Evolutionary conservation across 2,888 invertebrate genomes (phyloP).

Genomic region (Prosapia bicincta): DNA sequence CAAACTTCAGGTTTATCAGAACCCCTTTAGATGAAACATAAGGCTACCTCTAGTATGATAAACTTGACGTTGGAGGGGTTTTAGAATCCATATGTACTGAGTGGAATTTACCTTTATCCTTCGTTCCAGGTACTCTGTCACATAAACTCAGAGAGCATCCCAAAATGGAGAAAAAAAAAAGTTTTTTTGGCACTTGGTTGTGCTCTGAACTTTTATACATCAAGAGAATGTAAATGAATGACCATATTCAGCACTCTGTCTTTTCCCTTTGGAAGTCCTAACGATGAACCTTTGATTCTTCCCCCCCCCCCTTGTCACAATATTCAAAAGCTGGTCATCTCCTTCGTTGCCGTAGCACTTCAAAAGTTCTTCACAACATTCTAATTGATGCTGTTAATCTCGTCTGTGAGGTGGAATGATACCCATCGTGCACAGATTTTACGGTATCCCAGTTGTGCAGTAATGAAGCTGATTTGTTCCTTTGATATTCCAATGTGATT

Average conservation of each 20-base stretch:
- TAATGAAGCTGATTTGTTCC: too few species aligned
- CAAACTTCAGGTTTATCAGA: too few species aligned
- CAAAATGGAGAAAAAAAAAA: background rate
- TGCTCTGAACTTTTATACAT: background rate
- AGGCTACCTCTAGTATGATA: too few species aligned
- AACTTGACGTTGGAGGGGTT: too few species aligned
- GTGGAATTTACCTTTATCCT: too few species aligned
- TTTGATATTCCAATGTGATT: too few species aligned
- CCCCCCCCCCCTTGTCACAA: background rate
- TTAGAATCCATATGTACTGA: too few species aligned
- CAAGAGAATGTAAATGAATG: background rate
- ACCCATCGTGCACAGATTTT: background rate
- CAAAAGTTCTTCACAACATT: constrained; percentile 10
- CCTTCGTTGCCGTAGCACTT: background rate
- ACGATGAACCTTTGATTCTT: background rate
- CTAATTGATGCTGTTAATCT: constrained; percentile 4
- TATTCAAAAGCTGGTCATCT: background rate
- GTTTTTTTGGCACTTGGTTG: background rate
- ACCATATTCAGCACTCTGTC: background rate
- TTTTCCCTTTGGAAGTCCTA: background rate
- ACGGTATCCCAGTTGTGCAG: too few species aligned
- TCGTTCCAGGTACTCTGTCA: background rate
- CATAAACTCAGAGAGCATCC: too few species aligned
- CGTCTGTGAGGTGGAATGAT: background rate
- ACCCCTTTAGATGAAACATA: too few species aligned